Evolutionary conservation across 2,113 vertebrate genomes (phyloP), one percentile per base, ranked within the genome.

Genomic region (Microcebus tavaratra): DNA sequence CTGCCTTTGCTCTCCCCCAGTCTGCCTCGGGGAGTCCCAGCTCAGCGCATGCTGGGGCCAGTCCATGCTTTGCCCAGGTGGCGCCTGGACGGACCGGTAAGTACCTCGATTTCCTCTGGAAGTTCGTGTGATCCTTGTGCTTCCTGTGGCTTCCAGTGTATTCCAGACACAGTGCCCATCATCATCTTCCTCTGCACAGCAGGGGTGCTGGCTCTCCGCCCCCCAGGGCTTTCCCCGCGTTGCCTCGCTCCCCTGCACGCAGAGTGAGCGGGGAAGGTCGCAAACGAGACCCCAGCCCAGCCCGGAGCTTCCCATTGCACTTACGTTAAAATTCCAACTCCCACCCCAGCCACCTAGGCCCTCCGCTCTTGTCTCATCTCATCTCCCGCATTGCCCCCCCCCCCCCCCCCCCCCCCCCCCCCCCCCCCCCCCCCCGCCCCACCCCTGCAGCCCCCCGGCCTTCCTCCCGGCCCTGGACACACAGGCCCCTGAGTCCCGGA

Each of bases 1-100:
- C 63, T 45, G 53, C 21, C 0, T 11, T 3, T 2, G 11, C 29
- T 0, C 23, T 0, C 25, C 3, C 29, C 11, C 50, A 12, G 0
- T 36, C 23, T 48, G 83, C 25, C 29, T 8, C 50, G 0, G 17
- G 0, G 42, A 39, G 61, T n/a, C 61, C 18, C 53, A 27, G 53
- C 42, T 42, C 20, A 0, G 12, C 5, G 6, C 34, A 31, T 31
- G 1, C 7, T 3, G 23, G 59, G 5, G 61, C 20, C 8, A 0
- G 36, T 13, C 14, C 12, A 63, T 57, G 34, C 48, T 45, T 4
- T 57, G 31, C 23, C 11, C 1, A 0, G 15, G 5, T 5, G 2
- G 27, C 59, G 8, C 15, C 53, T 0, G 1, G 59, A 7, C 1
- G 0, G 39, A 29, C 5, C 36, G 55, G 10, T 12, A 57, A 39